Evolutionary conservation across 1,140 invertebrate genomes (phyloP), one percentile per base, ranked within the genome.

Genomic region (Drosophila erecta): DNA sequence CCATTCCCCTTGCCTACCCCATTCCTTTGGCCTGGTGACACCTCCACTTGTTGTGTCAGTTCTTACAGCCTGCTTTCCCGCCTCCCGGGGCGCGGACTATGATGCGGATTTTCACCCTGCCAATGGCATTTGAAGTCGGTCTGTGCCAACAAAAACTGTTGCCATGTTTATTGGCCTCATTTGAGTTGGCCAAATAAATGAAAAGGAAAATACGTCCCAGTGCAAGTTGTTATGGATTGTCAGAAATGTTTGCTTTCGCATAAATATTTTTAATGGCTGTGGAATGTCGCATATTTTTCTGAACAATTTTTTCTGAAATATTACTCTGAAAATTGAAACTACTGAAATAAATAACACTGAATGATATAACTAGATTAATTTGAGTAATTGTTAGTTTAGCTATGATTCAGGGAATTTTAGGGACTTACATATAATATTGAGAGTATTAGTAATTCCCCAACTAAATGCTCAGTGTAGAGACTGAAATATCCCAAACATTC

Each of bases 91-190:
- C 57, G 50, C 37, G 22, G 54, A n/a, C 35, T 15, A 38, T 24
- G 57, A 33, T 27, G 44, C 62, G 37, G 22, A 41, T 24, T 12
- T 24, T 38, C 11, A 24, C 3, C 17, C 15, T 11, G 10, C 55
- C 35, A 17, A 30, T 38, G 24, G 46, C 59, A 20, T 10, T 27
- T 30, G 10, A 12, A 46, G 35, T 41, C 51, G 46, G 38, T 20
- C 15, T 27, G 14, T 62, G 66, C 67, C 67, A 65, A 50, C 60
- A 50, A 56, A 65, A 69, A 55, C 47, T 59, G 27, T 40, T 67
- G 43, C 54, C 56, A 70, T 76, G 61, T 67, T 86, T 87, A 87
- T 86, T 86, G 84, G 83, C 81, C 76, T 79, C 73, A 86, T 87
- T 76, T 86, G 79, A 83, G 79, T 79, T 55, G 74, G 69, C 64